Evolutionary conservation across 2,797 vertebrate species (phyloP), one percentile per base, ranked within the genome.

Genomic region (Limosa lapponica): DNA sequence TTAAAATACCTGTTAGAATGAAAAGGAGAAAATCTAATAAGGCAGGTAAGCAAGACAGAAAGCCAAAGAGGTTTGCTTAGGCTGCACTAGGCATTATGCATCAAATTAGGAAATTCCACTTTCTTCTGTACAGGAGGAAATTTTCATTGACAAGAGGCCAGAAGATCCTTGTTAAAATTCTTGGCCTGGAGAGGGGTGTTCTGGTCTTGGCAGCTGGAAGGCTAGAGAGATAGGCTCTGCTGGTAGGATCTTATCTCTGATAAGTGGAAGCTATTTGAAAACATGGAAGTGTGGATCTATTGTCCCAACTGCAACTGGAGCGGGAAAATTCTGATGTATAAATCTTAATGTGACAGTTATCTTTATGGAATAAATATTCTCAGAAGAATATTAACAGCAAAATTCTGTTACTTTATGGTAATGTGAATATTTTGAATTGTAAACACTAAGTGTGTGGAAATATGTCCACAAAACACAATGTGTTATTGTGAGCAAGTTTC

Each of bases 81-180:
- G 13, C 51, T 51, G 58, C 46, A n/a, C 22, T 6, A n/a, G 44
- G 66, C 25, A 32, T 82, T 62, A 49, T 44, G 64, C 51, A 58
- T n/a, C 62, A 49, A 91, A 80, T 79, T 70, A 92, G 70, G 93
- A 95, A 93, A 94, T 90, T 94, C 82, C 62, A 64, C 37, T 57
- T 95, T 93, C 69, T 91, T 79, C 73, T 79, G 62, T 54, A 82
- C 16, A 51, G 87, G 55, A 94, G 73, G 55, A 90, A 82, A 91
- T 90, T 90, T 94, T 91, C 85, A 94, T 82, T 93, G 93, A 84
- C 80, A 95, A 12, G 16, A 87, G 93, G 80, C 94, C 94, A 95
- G 90, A 80, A 91, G 80, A 84, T 94, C 88, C 83, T 57, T 82
- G 86, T 94, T 94, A 88, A 96, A 96, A 96, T 95, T 93, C 96